These are phyloP conservation scores for Probosciger aterrimus DNA, from an alignment of 2,113 vertebrate species.

Conservation along the genomic window DNA sequence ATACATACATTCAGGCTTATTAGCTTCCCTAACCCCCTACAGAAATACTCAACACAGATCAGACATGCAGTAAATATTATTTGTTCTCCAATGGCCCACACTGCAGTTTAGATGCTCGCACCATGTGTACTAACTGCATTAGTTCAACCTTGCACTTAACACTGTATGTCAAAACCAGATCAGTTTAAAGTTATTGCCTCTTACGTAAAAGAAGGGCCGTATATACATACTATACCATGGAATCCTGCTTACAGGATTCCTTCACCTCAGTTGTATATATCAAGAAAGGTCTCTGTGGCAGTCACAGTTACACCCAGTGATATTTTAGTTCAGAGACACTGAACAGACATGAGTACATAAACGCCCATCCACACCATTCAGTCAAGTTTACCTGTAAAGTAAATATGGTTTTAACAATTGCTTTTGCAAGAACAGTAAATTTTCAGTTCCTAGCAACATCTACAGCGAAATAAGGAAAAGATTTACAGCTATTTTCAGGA, in stretches of 20 bases:
- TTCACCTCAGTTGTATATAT: neutral
- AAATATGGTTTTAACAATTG: neutral
- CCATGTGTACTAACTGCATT: neutral
- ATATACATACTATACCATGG: neutral
- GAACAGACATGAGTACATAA: neutral
- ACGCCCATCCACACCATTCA: neutral
- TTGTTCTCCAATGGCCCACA: neutral
- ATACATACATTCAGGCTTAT: neutral
- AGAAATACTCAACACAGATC: neutral
- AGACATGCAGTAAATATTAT: neutral
- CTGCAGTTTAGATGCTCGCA: neutral
- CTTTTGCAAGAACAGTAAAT: neutral
- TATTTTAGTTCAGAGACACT: neutral
- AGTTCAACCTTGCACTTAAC: neutral
- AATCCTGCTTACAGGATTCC: neutral
- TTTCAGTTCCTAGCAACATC: neutral
- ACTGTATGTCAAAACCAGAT: neutral
- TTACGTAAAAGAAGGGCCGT: neutral
- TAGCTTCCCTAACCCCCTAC: neutral
- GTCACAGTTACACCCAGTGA: neutral
- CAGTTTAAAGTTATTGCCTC: neutral
- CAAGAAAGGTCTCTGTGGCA: neutral
- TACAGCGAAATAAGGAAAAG: neutral
- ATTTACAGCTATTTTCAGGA: neutral
- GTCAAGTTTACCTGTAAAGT: neutral